Conservation (phyloP, 2,888 invertebrate genomes). For the Siphlonurus alternatus region DNA sequence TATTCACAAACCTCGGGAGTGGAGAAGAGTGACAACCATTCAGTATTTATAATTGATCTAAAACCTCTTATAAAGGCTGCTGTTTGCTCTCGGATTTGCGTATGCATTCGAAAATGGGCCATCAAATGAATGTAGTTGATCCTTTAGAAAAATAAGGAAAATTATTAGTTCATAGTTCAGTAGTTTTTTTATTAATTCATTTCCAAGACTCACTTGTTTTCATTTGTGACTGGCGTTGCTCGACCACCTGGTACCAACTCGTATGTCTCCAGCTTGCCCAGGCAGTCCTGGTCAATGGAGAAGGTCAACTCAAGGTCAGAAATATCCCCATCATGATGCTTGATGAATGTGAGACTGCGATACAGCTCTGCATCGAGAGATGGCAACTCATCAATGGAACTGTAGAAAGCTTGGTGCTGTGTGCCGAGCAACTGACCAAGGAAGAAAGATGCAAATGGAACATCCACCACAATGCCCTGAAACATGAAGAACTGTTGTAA, state of each 20-base stretch:
- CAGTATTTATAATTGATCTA: constrained; percentile 82
- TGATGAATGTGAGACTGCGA: constrained; percentile 87
- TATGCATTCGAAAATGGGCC: constrained; percentile 98
- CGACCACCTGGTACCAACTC: constrained; percentile 92
- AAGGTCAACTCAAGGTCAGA: constrained; percentile 89
- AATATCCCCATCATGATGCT: constrained; percentile 78
- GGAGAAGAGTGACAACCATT: constrained; percentile 89
- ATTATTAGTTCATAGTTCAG: background rate
- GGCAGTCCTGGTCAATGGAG: constrained; percentile 85
- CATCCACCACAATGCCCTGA: constrained; percentile 92
- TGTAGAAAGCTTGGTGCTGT: constrained; percentile 83
- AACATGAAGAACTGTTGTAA: background rate
- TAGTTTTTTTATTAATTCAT: background rate
- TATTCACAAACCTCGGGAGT: constrained; percentile 58
- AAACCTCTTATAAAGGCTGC: constrained; percentile 93
- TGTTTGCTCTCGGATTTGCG: constrained; percentile 94
- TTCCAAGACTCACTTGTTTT: constrained; percentile 45
- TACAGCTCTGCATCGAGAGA: constrained; percentile 93
- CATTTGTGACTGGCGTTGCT: constrained; percentile 83
- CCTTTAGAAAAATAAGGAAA: constrained; percentile 32
- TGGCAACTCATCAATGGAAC: constrained; percentile 94
- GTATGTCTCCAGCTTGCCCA: constrained; percentile 87
- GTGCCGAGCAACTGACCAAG: constrained; percentile 89
- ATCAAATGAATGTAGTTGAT: constrained; percentile 96
- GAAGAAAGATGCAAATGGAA: constrained; percentile 97